Percentiles rank a stretch among this genome's conserved stretches.
Conservation (phyloP, 2,888 invertebrate genomes). For the Microctonus brassicae region DNA sequence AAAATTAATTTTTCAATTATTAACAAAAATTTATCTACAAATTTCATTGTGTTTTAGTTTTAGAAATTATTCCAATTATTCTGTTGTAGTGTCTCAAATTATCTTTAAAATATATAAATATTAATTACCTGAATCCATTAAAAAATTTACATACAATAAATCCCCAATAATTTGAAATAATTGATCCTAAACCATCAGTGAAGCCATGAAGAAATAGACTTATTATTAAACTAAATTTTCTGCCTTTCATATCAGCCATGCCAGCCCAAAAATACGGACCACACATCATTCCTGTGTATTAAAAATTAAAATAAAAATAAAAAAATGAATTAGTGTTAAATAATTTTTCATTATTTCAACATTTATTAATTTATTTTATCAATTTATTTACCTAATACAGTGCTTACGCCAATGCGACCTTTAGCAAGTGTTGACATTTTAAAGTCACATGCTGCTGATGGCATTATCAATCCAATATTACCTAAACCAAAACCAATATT, state of each 20-base stretch:
- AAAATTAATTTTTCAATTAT: no score
- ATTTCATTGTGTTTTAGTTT: no score
- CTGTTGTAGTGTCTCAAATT: no score
- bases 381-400: slow-evolving; percentile 77
- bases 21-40: no score
- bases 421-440: slow-evolving; percentile 83
- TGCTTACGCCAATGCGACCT: slow-evolving; percentile 82
- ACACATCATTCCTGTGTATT: slow-evolving; percentile 76
- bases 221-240: slow-evolving; percentile 76
- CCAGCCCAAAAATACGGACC: slow-evolving; percentile 82
- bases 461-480: slow-evolving; percentile 85
- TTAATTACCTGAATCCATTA: slow-evolving; percentile 16
- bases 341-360: not conserved
- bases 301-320: slow-evolving; percentile 13
- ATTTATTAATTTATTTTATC: not conserved
- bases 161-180: slow-evolving; percentile 72
- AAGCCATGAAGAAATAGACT: slow-evolving; percentile 75
- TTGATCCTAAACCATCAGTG: slow-evolving; percentile 74
- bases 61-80: no score
- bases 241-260: slow-evolving; percentile 77
- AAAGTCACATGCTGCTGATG: slow-evolving; percentile 87
- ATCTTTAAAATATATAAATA: no score
- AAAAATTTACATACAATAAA: slow-evolving; percentile 20
- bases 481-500: slow-evolving; percentile 87
- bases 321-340: not conserved